phyloP scores from a whole-genome alignment of 1,140 invertebrate genomes.

The Euura saliciscinereae region DNA sequence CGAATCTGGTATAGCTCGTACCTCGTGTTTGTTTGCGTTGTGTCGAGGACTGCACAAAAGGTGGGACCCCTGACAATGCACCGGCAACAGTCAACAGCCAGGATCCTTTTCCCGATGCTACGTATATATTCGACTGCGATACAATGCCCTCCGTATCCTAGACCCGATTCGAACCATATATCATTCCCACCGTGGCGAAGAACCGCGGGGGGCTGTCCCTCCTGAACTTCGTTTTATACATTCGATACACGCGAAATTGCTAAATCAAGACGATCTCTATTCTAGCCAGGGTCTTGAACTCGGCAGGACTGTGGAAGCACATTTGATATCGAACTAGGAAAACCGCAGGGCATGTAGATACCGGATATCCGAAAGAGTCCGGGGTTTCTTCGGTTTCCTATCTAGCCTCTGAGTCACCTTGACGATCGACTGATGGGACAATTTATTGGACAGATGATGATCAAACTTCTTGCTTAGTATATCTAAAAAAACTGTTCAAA shows the following conservation, averaged over 20 bases:
- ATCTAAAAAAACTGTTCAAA: no score
- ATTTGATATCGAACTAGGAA: no score
- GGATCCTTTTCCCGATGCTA: conserved; percentile 46
- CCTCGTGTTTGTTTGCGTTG: conserved; percentile 55
- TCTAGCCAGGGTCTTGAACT: no score
- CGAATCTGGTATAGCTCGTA: conserved; percentile 19
- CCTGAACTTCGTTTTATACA: not conserved
- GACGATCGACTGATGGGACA: no score
- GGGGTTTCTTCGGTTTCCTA: not conserved
- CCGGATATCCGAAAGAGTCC: not conserved
- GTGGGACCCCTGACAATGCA: conserved; percentile 53
- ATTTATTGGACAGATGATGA: no score
- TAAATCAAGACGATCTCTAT: no score
- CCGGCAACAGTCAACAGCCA: conserved; percentile 55
- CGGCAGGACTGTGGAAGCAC: no score
- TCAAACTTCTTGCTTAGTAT: no score
- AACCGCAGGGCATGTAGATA: not conserved
- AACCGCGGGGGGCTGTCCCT: not conserved
- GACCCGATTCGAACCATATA: no score
- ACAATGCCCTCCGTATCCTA: not conserved
- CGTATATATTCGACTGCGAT: conserved; percentile 25
- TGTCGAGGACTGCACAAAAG: conserved; percentile 50
- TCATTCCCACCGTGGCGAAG: no score
- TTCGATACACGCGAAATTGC: no score
- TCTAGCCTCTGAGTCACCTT: no score